Evolutionary conservation across 2,888 invertebrate genomes (phyloP), one percentile per base, ranked within the genome.

Genomic region (Cerastis leucographa): DNA sequence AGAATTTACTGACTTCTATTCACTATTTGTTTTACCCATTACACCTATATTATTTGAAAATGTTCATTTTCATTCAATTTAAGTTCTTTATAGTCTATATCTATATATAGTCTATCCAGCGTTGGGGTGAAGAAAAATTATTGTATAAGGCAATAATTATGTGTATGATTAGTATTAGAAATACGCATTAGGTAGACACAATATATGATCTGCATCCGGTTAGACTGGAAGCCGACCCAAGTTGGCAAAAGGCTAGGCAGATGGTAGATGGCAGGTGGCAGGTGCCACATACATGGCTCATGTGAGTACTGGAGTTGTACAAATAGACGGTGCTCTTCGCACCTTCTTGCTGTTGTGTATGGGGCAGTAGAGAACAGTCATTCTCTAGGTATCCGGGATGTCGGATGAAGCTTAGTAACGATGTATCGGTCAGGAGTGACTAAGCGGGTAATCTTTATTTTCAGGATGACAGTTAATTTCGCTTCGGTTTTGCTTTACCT

Each of bases 1-100:
- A 62, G 56, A 25, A 62, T 71, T 54, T 64, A 77, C 74, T 35
- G 40, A 67, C 59, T 40, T 61, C 65, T 73, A 72, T 64, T 35
- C 12, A 73, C n/a, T 70, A 46, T 19, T 56, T 68, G 35, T 54
- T 62, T 68, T 68, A 17, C 35, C 11, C 9, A 35, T 35, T 11
- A 19, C 19, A 9, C 40, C 29, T 19, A 29, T 46, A 12, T 46
- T 5, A 25, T 19, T 6, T 17, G 46, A 46, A 49, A 65, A 25
- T 66, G 46, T 49, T 46, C 9, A 46, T 29, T 40, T 17, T 42
- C n/a, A 65, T 65, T 25, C 35, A 67, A 67, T 51, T n/a, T n/a
- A 51, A 35, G 22, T 61, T 5, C 6, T 14, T 56, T 25, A 6
- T 7, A 49, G 19, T 19, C 49, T 49, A n/a, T n/a, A n/a, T n/a